Percentiles rank a stretch among this genome's conserved stretches.
Conservation (phyloP, 2,888 invertebrate genomes). For the Limenitis camilla region DNA sequence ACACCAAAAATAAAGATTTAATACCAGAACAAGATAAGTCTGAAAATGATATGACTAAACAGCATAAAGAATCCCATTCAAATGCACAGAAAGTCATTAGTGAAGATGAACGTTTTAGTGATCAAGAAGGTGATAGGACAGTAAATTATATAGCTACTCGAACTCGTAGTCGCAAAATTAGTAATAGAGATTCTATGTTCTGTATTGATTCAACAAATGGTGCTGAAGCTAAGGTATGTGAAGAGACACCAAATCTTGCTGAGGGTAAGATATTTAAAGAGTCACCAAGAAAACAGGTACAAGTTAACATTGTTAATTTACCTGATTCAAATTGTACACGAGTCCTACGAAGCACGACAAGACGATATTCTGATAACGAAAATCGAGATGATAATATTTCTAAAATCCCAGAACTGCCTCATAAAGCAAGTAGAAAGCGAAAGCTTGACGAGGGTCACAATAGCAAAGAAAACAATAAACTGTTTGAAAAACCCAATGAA, state of each 20-base stretch:
- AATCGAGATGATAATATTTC: no score
- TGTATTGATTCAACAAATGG: not conserved
- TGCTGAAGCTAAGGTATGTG: not conserved
- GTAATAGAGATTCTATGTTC: slow-evolving; percentile 1
- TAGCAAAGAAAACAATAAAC: slow-evolving; percentile 2
- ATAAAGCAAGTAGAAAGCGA: not conserved
- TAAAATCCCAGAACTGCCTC: not conserved
- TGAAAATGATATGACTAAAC: no score
- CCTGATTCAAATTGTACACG: no score
- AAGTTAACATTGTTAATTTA: no score
- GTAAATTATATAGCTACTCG: slow-evolving; percentile 26
- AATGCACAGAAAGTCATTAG: not conserved
- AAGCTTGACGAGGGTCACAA: not conserved
- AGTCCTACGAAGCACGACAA: no score
- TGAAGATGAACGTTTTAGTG: not conserved
- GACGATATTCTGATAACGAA: no score
- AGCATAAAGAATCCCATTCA: not conserved
- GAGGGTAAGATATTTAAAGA: no score
- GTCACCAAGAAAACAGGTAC: no score
- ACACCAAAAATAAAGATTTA: not conserved
- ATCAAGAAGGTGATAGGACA: not conserved
- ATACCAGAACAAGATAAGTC: no score
- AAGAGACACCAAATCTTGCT: not conserved
- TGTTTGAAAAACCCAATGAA: slow-evolving; percentile 3
- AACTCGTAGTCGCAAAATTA: slow-evolving; percentile 28